Percentiles rank a stretch among this genome's conserved stretches.
These are phyloP conservation scores for Euphydryas editha DNA, from an alignment of 2,888 invertebrate species.

Conservation along the genomic window DNA sequence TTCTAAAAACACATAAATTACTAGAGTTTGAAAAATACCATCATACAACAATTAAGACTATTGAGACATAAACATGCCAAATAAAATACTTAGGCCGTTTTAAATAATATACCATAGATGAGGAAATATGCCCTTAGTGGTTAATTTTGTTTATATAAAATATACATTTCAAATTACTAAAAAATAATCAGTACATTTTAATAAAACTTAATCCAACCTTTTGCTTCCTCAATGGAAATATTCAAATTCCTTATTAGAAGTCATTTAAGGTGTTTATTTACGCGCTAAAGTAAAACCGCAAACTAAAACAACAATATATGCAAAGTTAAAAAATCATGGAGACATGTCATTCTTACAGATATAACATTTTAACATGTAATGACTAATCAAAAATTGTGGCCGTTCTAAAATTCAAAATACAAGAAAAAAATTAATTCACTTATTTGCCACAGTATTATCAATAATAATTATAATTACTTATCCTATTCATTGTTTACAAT, in stretches of 20 bases:
- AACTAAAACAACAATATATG: conserved; percentile 34
- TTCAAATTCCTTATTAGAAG: conserved; percentile 56
- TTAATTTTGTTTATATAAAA: conserved; percentile 65
- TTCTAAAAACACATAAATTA: neutral
- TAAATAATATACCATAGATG: conserved; percentile 67
- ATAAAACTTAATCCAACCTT: conserved; percentile 72
- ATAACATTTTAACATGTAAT: conserved; percentile 56
- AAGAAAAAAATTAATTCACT: conserved; percentile 27
- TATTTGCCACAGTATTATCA: conserved; percentile 54
- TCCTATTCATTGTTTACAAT: conserved; percentile 47
- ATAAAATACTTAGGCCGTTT: conserved; percentile 35
- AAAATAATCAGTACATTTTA: conserved; percentile 82
- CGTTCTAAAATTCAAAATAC: conserved; percentile 65
- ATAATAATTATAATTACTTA: conserved; percentile 61
- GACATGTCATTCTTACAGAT: conserved; percentile 44
- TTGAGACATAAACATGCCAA: neutral
- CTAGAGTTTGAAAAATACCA: neutral
- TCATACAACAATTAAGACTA: neutral
- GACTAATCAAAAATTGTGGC: conserved; percentile 79
- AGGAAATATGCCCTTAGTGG: conserved; percentile 71
- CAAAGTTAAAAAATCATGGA: conserved; percentile 41
- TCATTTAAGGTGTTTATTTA: conserved; percentile 52
- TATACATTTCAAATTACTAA: conserved; percentile 72
- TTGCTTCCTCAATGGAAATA: conserved; percentile 61
- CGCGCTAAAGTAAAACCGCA: conserved; percentile 45